Percentiles rank a stretch among this genome's conserved stretches.
Evolutionary conservation across 2,113 vertebrate genomes (phyloP).

Genomic region (Colius striatus): DNA sequence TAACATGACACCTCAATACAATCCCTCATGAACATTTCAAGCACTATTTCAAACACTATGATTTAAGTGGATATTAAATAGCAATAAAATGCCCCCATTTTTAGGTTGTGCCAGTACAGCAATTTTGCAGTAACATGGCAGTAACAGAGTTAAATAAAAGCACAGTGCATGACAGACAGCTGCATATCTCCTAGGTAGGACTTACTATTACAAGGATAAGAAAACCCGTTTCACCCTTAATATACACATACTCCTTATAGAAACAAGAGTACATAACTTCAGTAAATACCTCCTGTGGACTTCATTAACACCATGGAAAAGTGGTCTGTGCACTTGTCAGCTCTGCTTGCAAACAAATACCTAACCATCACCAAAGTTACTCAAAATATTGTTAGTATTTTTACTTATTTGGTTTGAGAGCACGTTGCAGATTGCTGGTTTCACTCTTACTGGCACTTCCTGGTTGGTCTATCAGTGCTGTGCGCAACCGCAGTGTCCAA

Average conservation of each 20-base stretch:
- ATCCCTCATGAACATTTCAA: not conserved
- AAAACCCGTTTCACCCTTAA: not conserved
- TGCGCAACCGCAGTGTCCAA: accelerated
- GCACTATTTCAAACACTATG: not conserved
- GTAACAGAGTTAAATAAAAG: not conserved
- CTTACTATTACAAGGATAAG: not conserved
- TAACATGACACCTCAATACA: not conserved
- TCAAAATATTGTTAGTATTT: not conserved
- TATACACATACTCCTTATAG: not conserved
- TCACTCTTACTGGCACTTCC: not conserved
- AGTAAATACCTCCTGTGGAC: not conserved
- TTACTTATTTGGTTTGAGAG: not conserved
- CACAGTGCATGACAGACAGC: not conserved
- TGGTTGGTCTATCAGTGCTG: accelerated
- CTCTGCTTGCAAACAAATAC: not conserved
- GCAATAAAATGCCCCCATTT: not conserved
- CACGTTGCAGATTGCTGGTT: not conserved
- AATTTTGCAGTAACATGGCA: not conserved
- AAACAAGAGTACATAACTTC: not conserved
- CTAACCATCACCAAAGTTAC: not conserved
- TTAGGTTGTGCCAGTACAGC: not conserved
- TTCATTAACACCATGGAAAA: not conserved
- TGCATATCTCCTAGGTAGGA: not conserved
- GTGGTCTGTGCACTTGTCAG: not conserved
- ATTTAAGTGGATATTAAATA: not conserved